Percentiles rank a stretch among this genome's conserved stretches.
Conservation (phyloP, 2,888 invertebrate genomes). For the Neria commutata region DNA sequence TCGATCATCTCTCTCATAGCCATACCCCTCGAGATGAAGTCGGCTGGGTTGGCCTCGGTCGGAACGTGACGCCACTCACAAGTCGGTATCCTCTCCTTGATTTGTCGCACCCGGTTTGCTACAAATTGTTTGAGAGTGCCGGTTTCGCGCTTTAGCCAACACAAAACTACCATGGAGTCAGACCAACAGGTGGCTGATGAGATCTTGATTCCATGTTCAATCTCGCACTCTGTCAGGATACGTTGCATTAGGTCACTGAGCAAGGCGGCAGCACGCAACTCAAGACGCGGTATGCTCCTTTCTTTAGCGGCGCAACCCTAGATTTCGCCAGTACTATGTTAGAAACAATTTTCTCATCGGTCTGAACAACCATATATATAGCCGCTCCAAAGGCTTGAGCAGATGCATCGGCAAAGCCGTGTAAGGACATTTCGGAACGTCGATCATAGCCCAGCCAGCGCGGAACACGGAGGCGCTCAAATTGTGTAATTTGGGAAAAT, state of each 20-base stretch:
- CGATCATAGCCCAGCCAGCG: slow-evolving; percentile 21
- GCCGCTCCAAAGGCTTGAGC: slow-evolving; percentile 24
- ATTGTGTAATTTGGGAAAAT: slow-evolving; percentile 6
- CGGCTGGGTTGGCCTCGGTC: slow-evolving; percentile 17
- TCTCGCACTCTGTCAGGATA: slow-evolving; percentile 10
- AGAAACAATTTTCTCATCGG: no score
- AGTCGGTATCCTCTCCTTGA: slow-evolving; percentile 7
- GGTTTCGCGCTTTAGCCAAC: slow-evolving; percentile 8
- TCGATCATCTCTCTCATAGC: not conserved
- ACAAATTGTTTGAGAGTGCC: slow-evolving; percentile 5
- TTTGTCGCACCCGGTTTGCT: slow-evolving; percentile 18
- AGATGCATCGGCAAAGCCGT: slow-evolving; percentile 28
- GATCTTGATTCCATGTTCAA: not conserved
- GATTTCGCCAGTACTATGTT: no score
- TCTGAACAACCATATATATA: no score
- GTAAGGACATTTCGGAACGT: slow-evolving; percentile 6
- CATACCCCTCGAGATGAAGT: slow-evolving; percentile 14
- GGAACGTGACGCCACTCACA: slow-evolving; percentile 10
- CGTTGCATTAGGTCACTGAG: no score
- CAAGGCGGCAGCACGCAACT: no score
- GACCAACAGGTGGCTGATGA: slow-evolving; percentile 3
- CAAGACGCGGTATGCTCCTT: no score
- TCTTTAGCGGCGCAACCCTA: no score
- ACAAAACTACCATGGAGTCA: slow-evolving; percentile 12
- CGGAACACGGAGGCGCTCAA: slow-evolving; percentile 13